Evolutionary conservation across 2,888 invertebrate species (phyloP), one percentile per base, ranked within the genome.

Genomic region (Leptodirus hochenwartii): DNA sequence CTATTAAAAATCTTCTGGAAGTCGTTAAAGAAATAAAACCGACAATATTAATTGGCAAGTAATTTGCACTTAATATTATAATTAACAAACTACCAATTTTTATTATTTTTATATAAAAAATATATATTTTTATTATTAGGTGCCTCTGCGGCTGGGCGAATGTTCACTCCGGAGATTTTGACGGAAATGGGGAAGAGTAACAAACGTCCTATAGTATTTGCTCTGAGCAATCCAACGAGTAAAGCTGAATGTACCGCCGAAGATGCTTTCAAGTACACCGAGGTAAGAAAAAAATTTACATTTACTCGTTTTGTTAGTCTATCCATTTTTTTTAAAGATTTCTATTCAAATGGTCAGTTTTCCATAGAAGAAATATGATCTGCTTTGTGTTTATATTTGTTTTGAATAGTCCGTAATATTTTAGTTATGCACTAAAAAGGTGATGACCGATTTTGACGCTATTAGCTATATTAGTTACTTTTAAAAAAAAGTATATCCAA

Each of bases 161-260:
- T 88, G 0, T 99, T 98, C 53, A 91, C 84, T 0, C 69, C 80
- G 5, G 75, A 76, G 39, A 74, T 99, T 27, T 57, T 98, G 29
- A 60, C 69, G 44, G 72, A 73, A 41, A 93, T 99, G 95, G 85
- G 75, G 0, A 54, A 62, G 33, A 76, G 77, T 50, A 87, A 88
- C 41, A 75, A 88, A 3, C 65, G 79, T 30, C 98, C 98, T 0
- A 69, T 98, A 41, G 77, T 98, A 39, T 96, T 98, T 52, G 96
- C 98, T 6, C 66, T 98, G 23, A 95, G 95, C 42, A 98, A 98
- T 61, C 98, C 98, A 4, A 99, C 98, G 1, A 77, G 75, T 54
- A 88, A 87, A 62, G 91, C 98, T 1, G 98, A 98, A 58, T 99
- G 98, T 51, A 96, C 96, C 1, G 95, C 98, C 3, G 82, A 93